Evolutionary conservation across 2,113 vertebrate species (phyloP).

Genomic region (Petrocephalus zakoni): DNA sequence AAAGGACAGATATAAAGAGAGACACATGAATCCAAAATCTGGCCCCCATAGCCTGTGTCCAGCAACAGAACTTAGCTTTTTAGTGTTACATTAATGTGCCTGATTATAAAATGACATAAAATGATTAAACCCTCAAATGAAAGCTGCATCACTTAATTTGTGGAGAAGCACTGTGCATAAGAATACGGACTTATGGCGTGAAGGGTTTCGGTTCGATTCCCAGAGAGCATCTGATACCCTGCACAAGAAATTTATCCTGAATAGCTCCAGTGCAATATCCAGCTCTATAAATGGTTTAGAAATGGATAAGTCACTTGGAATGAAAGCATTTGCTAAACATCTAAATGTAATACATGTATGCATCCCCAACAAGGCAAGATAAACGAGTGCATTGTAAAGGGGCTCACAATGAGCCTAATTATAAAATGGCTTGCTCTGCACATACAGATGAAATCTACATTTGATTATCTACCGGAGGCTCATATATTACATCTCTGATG

Average conservation of each 20-base stretch:
- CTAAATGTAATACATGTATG: neutral
- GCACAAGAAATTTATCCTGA: neutral
- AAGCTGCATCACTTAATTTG: neutral
- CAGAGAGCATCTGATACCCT: neutral
- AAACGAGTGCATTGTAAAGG: neutral
- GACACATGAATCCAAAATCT: neutral
- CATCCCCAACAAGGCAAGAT: neutral
- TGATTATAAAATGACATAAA: neutral
- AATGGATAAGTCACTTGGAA: neutral
- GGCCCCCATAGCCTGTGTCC: neutral
- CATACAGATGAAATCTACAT: conserved; percentile 10
- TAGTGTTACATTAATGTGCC: neutral
- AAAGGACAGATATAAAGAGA: neutral
- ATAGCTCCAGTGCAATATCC: neutral
- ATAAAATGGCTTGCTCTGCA: neutral
- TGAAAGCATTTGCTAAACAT: neutral
- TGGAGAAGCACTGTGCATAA: neutral
- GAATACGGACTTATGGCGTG: neutral
- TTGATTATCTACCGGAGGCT: conserved; percentile 11
- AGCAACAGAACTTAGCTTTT: neutral
- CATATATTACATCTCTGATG: neutral
- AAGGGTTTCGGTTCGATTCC: neutral
- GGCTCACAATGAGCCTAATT: neutral
- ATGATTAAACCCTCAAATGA: neutral
- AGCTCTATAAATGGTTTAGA: conserved; percentile 3